A percentile compares a stretch with the other conserved stretches of the same genome.
Evolutionary conservation across 2,113 vertebrate species (phyloP).

Genomic region (Delphinapterus leucas): DNA sequence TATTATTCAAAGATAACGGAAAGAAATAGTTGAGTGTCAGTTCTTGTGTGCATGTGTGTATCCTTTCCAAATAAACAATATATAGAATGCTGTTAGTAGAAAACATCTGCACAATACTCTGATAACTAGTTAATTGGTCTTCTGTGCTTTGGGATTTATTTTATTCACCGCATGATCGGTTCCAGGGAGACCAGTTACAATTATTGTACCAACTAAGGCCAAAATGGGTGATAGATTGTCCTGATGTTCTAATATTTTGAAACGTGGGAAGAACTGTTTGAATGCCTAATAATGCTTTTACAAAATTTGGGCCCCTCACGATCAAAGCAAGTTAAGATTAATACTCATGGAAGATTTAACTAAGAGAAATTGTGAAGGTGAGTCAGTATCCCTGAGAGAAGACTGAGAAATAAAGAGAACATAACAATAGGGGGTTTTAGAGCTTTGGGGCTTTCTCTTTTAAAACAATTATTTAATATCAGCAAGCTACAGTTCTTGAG

Average conservation of each 20-base stretch:
- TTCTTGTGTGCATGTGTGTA: background rate
- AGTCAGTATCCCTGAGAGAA: background rate
- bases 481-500: background rate
- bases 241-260: constrained; percentile 39
- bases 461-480: background rate
- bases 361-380: background rate
- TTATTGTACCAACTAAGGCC: constrained; percentile 55
- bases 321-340: constrained; percentile 3
- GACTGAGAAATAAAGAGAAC: background rate
- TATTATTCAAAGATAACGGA: background rate
- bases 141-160: constrained; percentile 59
- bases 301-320: background rate
- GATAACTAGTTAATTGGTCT: constrained; percentile 55
- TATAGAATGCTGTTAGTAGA: constrained; percentile 9
- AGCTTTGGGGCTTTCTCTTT: background rate
- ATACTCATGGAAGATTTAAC: background rate
- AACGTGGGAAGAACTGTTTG: background rate
- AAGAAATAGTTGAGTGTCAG: background rate
- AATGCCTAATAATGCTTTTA: constrained; percentile 52
- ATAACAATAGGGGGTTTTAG: background rate
- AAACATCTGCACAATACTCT: constrained; percentile 29
- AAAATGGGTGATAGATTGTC: constrained; percentile 37
- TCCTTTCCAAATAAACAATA: constrained; percentile 20
- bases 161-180: constrained; percentile 32
- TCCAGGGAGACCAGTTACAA: constrained; percentile 39